Evolutionary conservation across 2,888 invertebrate species (phyloP), one percentile per base, ranked within the genome.

Genomic region (Ophioninae sp.): DNA sequence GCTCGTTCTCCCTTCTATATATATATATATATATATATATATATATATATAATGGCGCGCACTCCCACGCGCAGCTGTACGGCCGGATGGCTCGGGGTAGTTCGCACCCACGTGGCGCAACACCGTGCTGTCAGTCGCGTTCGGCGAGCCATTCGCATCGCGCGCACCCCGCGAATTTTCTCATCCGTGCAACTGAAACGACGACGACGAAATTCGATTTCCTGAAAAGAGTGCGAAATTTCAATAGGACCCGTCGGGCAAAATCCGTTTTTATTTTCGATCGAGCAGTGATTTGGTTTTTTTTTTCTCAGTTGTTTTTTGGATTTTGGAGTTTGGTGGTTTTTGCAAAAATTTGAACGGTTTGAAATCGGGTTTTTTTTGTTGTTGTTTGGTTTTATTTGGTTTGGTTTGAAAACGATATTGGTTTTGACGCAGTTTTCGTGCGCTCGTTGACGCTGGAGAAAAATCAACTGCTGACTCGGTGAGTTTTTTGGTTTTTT

Each of bases 111-210:
- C 91, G 91, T 91, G 91, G 91, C 87, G 90, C 88, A 88, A 90
- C 91, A 90, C 89, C 88, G 90, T 87, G 89, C 89, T 90, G 90
- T 90, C 91, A 91, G 91, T 91, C 91, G 91, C 89, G 88, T 89
- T 85, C 87, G 86, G 90, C 90, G 88, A 90, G 90, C 86, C 90
- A 88, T 80, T 87, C 91, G 90, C 84, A 89, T 87, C 83, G 87
- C 89, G 88, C 88, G 84, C 81, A 80, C 83, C 82, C 82, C 79
- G 74, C 41, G 71, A 79, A 74, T n/a, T 78, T 81, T 77, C 63
- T 80, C 44, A 67, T 20, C 63, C 67, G 68, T 79, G 58, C 61
- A 22, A n/a, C n/a, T n/a, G n/a, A n/a, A n/a, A n/a, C n/a, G n/a
- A n/a, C n/a, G n/a, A n/a, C n/a, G n/a, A 74, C 65, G 17, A 65